A percentile compares a stretch with the other conserved stretches of the same genome.
These are phyloP conservation scores for Ceratotherium simum DNA, from an alignment of 2,113 vertebrate genomes.

Conservation along the genomic window DNA sequence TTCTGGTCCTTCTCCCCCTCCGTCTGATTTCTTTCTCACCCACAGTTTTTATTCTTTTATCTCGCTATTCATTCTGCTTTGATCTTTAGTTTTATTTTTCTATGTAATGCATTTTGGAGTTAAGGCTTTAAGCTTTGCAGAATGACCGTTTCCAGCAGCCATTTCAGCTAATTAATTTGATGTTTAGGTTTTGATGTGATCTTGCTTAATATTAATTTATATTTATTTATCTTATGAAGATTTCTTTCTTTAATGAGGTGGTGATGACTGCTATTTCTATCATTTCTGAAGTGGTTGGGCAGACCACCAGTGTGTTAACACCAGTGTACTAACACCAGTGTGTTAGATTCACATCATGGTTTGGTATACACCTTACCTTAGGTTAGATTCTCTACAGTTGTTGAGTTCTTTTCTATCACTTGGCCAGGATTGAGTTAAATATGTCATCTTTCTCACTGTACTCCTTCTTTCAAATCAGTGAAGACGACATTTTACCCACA, in stretches of 20 bases:
- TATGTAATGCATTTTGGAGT: neutral
- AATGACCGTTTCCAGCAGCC: neutral
- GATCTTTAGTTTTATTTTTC: constrained; percentile 42
- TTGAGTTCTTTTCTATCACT: neutral
- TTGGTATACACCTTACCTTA: neutral
- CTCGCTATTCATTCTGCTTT: constrained; percentile 16
- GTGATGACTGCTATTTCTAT: neutral
- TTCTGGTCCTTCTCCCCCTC: neutral
- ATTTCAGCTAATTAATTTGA: neutral
- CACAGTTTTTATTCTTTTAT: neutral
- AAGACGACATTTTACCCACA: constrained; percentile 45
- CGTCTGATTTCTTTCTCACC: neutral
- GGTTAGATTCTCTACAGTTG: neutral
- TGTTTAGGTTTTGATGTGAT: constrained; percentile 46
- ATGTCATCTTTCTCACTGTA: neutral
- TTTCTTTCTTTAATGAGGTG: neutral
- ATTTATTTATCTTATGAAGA: neutral
- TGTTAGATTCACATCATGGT: neutral
- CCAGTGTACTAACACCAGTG: neutral
- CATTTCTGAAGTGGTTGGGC: neutral
- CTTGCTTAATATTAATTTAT: constrained; percentile 1
- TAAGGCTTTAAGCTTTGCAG: neutral
- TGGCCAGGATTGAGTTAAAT: constrained; percentile 18
- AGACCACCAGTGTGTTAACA: neutral
- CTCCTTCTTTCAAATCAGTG: neutral